Evolutionary conservation across 2,888 invertebrate species (phyloP).

Genomic region (Mythimna albipuncta): DNA sequence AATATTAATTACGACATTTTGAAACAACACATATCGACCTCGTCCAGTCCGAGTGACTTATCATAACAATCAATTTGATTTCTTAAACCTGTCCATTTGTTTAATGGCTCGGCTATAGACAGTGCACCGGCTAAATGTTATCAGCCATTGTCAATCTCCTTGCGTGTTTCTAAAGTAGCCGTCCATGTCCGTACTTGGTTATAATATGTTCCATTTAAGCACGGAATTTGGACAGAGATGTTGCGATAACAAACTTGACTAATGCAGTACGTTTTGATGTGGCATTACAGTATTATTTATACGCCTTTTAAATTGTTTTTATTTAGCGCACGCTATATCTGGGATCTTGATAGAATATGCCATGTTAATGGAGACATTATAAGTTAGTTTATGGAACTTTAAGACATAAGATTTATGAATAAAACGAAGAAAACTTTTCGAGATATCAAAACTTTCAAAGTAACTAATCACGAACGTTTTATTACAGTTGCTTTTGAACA

Average conservation of each 20-base stretch:
- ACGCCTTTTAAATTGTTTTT: slow-evolving; percentile 35
- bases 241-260: slow-evolving; percentile 72
- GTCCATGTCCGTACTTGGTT: slow-evolving; percentile 59
- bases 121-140: slow-evolving; percentile 85
- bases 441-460: slow-evolving; percentile 34
- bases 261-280: slow-evolving; percentile 70
- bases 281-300: slow-evolving; percentile 63
- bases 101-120: slow-evolving; percentile 84
- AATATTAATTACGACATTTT: slow-evolving; percentile 39
- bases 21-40: slow-evolving; percentile 38
- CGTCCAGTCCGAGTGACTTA: slow-evolving; percentile 81
- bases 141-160: slow-evolving; percentile 86
- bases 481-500: slow-evolving; percentile 12
- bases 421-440: background rate
- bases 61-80: slow-evolving; percentile 87
- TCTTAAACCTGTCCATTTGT: slow-evolving; percentile 86
- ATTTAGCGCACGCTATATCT: slow-evolving; percentile 46
- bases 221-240: slow-evolving; percentile 76
- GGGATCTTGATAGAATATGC: slow-evolving; percentile 48
- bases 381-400: slow-evolving; percentile 20
- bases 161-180: slow-evolving; percentile 79
- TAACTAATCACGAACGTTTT: slow-evolving; percentile 18
- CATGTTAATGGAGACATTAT: slow-evolving; percentile 39
- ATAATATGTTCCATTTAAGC: slow-evolving; percentile 67
- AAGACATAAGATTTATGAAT: slow-evolving; percentile 23